These are phyloP conservation scores for Apantesis nais DNA, from an alignment of 2,888 invertebrate species.

Conservation along the genomic window DNA sequence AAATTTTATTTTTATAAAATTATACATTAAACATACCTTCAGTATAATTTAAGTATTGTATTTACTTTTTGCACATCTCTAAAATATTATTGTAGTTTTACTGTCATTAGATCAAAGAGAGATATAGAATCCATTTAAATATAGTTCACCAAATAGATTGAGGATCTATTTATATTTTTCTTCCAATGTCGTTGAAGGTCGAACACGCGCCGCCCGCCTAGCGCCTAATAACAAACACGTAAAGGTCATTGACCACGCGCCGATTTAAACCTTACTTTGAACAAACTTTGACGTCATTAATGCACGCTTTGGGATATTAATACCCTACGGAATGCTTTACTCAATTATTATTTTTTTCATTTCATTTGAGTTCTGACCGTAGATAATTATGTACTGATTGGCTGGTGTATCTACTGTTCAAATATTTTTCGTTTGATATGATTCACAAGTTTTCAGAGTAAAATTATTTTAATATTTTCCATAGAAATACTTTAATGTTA, in stretches of 20 bases:
- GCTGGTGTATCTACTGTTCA: neutral
- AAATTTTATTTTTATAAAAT: neutral
- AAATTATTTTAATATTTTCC: too few species aligned
- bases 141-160: constrained; percentile 31
- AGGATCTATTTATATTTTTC: constrained; percentile 57
- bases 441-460: too few species aligned
- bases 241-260: constrained; percentile 60
- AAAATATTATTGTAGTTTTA: neutral
- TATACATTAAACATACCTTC: too few species aligned
- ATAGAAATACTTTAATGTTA: too few species aligned
- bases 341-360: neutral
- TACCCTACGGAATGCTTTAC: constrained; percentile 2
- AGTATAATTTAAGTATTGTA: neutral
- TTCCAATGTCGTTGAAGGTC: constrained; percentile 73
- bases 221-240: constrained; percentile 72
- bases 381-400: neutral
- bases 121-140: constrained; percentile 11
- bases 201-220: constrained; percentile 70
- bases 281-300: constrained; percentile 31
- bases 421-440: too few species aligned
- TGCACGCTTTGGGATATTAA: constrained; percentile 23
- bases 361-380: neutral
- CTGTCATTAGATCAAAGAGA: constrained; percentile 4
- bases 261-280: constrained; percentile 41
- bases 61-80: neutral